Evolutionary conservation across 1,140 invertebrate species (phyloP), one percentile per base, ranked within the genome.

Genomic region (Cyclina sinensis): DNA sequence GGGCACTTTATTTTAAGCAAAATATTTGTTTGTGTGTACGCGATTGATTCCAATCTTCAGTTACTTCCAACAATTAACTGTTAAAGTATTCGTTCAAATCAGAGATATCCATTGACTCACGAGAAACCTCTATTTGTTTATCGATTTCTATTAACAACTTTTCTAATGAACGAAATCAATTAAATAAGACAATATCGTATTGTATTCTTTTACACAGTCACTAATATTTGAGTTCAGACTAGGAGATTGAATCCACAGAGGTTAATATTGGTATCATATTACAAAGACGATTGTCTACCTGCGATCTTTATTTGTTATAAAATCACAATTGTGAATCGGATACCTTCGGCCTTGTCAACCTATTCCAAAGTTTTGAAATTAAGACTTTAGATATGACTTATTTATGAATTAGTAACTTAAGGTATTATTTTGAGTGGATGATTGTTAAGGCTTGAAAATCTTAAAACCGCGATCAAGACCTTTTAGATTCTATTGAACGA

Each of bases 61-160:
- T n/a, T n/a, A n/a, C n/a, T n/a, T n/a, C n/a, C n/a, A 62, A 62
- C 57, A 62, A 62, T 27, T 21, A 27, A 62, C 24, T 62, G n/a
- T n/a, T 43, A 14, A 43, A 43, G 14, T 14, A 43, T 4, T 43
- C 24, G 7, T 27, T 62, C 27, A 27, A 27, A 7, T 62, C 14
- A 62, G n/a, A 62, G n/a, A 62, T 24, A 24, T 62, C 57, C 57
- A n/a, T n/a, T 54, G 7, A 54, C 51, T 54, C 51, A 54, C 51
- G 21, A 54, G 12, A 11, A 27, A 62, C 24, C 21, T 62, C 24
- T 62, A 27, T 62, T 62, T 62, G 57, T 62, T 62, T 62, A 7
- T 62, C 57, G 57, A 62, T 62, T 62, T 62, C 57, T 62, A 62
- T 27, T 62, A 62, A 62, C 57, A 62, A 27, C 57, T 62, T 62